phyloP scores from a whole-genome alignment of 2,113 vertebrate species.

The Argyrosomus japonicus region DNA sequence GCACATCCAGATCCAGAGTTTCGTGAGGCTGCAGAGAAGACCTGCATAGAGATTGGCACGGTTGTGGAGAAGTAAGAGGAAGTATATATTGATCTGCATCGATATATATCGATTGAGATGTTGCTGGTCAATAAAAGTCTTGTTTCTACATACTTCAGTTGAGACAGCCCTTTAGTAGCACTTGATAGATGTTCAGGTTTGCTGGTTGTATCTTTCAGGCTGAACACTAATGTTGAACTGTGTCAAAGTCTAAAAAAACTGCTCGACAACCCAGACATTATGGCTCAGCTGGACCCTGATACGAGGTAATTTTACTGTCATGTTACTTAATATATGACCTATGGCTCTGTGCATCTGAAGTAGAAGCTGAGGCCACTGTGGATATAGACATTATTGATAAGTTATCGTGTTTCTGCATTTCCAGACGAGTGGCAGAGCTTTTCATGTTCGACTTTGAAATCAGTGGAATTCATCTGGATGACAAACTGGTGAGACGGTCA shows the following conservation, averaged over 20 bases:
- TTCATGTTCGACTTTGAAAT: constrained; percentile 99
- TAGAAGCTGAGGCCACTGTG: not conserved
- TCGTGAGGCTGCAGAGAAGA: constrained; percentile 93
- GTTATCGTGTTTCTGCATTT: constrained; percentile 15
- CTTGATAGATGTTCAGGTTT: constrained; percentile 7
- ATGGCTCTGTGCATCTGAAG: not conserved
- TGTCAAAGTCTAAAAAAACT: constrained; percentile 91
- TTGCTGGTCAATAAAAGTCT: not conserved
- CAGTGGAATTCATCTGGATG: constrained; percentile 97
- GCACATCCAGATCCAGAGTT: constrained; percentile 92
- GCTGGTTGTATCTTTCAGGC: constrained; percentile 81
- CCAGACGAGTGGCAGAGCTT: constrained; percentile 94
- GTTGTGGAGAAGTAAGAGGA: constrained; percentile 91
- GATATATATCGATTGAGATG: no score
- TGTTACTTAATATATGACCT: not conserved
- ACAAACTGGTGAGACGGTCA: constrained; percentile 88
- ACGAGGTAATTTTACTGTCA: constrained; percentile 85
- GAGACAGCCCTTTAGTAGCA: not conserved
- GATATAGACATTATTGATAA: not conserved
- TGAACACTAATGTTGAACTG: constrained; percentile 96
- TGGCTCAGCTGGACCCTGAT: constrained; percentile 90
- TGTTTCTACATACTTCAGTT: not conserved
- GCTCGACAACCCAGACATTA: constrained; percentile 84
- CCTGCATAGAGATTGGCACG: constrained; percentile 93
- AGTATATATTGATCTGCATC: not conserved